Conservation (phyloP, 2,113 vertebrate genomes). For the Pteruthius melanotis region DNA sequence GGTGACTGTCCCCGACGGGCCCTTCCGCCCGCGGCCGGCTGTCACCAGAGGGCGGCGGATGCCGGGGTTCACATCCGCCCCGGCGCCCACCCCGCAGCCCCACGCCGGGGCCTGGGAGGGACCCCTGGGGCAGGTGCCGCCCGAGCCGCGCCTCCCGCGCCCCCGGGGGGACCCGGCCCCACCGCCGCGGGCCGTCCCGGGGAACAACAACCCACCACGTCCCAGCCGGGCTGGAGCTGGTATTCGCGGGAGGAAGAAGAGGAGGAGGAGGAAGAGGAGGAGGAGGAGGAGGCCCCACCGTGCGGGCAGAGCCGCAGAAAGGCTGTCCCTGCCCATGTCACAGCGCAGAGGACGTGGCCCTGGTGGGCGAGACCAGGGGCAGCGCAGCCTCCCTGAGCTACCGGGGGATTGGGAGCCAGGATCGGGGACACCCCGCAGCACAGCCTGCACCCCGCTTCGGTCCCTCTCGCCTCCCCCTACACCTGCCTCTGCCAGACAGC, state of each 20-base stretch:
- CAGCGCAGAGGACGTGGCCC: background rate
- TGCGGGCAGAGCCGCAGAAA: background rate
- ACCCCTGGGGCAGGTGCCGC: background rate
- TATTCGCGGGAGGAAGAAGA: no score
- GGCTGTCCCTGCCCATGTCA: background rate
- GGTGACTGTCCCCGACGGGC: background rate
- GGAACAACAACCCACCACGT: background rate
- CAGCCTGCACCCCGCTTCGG: background rate
- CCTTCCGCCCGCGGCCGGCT: background rate
- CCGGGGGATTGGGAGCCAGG: background rate
- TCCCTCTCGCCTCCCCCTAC: no score
- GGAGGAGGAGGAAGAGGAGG: no score
- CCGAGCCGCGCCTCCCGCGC: background rate
- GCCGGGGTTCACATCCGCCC: conserved; percentile 5
- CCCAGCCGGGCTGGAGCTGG: no score
- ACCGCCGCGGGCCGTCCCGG: background rate
- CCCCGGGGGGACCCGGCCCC: background rate
- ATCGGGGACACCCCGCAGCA: background rate
- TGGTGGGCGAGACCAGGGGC: background rate
- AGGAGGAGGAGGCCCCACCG: background rate
- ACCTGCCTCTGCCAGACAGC: no score
- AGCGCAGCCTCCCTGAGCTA: background rate
- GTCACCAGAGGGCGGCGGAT: conserved; percentile 38
- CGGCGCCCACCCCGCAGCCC: background rate
- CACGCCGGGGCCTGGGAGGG: background rate